Conservation (phyloP, 2,113 vertebrate species). For the Periophthalmodon schlosseri region DNA sequence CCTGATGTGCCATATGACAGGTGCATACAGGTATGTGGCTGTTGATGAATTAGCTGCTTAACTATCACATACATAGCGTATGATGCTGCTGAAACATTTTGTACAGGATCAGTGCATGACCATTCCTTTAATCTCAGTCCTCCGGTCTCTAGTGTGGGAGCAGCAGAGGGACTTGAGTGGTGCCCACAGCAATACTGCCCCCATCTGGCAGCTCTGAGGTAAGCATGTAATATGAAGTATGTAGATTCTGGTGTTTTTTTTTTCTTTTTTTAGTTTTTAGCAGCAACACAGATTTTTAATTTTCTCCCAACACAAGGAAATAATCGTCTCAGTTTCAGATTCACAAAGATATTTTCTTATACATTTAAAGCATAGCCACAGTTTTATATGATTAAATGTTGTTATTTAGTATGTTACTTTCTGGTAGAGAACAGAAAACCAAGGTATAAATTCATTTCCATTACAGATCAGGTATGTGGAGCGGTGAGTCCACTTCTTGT, state of each 20-base stretch:
- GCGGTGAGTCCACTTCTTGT: no score
- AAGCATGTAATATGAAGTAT: conserved; percentile 16
- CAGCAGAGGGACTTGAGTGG: conserved; percentile 35
- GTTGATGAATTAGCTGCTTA: neutral
- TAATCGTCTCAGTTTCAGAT: neutral
- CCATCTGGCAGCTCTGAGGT: conserved; percentile 63
- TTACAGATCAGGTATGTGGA: no score
- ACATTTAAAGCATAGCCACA: no score
- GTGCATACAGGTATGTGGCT: no score
- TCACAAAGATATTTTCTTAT: no score
- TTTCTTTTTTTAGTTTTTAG: neutral
- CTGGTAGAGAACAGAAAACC: no score
- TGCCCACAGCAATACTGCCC: conserved; percentile 75
- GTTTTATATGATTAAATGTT: no score
- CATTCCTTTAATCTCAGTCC: neutral
- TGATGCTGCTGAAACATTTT: neutral
- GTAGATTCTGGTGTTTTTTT: neutral
- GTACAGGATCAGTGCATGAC: neutral
- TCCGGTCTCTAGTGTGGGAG: conserved; percentile 13
- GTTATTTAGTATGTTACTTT: no score
- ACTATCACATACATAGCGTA: neutral
- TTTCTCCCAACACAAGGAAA: neutral
- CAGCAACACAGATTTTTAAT: neutral
- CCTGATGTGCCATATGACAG: neutral
- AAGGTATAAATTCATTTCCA: no score